Evolutionary conservation across 37 sponge, comb jelly and placozoan genomes (phyloP).

Genomic region (Chondrosia reniformis): DNA sequence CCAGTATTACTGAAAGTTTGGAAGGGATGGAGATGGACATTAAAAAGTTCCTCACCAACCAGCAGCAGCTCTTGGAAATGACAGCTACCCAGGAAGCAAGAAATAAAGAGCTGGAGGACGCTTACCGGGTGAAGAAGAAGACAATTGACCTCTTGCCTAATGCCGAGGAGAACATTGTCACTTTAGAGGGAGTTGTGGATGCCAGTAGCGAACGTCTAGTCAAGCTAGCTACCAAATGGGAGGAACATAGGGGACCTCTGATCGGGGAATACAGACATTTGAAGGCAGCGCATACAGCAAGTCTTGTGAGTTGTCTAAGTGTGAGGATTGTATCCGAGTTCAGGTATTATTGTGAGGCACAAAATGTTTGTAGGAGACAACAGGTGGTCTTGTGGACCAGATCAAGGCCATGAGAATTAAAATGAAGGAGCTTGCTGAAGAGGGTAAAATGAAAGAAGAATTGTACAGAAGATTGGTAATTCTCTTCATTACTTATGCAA

Average conservation of each 20-base stretch:
- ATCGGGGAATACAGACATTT: slow-evolving; percentile 52
- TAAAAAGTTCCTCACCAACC: slow-evolving; percentile 60
- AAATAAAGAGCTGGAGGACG: slow-evolving; percentile 76
- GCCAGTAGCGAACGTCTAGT: slow-evolving; percentile 67
- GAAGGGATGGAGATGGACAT: slow-evolving; percentile 77
- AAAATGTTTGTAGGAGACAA: slow-evolving; percentile 8
- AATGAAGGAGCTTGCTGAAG: slow-evolving; percentile 85
- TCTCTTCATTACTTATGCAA: too few species aligned
- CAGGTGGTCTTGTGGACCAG: slow-evolving; percentile 58
- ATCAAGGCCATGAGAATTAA: slow-evolving; percentile 53
- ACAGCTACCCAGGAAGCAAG: slow-evolving; percentile 5
- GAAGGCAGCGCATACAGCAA: slow-evolving; percentile 32
- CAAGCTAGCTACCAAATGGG: slow-evolving; percentile 75
- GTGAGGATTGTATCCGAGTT: not conserved
- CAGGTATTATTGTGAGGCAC: not conserved
- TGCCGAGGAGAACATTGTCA: slow-evolving; percentile 82
- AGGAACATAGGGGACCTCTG: slow-evolving; percentile 65
- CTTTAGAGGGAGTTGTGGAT: slow-evolving; percentile 63
- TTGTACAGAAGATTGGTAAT: slow-evolving; percentile 82
- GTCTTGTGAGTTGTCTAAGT: not conserved
- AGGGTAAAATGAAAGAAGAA: slow-evolving; percentile 77
- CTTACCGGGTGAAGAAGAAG: slow-evolving; percentile 70
- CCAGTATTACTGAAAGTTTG: slow-evolving; percentile 48
- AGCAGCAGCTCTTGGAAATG: not conserved
- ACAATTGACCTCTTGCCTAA: slow-evolving; percentile 80